These are phyloP conservation scores for Geodia barretti DNA, from an alignment of 37 sponge, comb jelly and placozoan genomes.

Conservation along the genomic window DNA sequence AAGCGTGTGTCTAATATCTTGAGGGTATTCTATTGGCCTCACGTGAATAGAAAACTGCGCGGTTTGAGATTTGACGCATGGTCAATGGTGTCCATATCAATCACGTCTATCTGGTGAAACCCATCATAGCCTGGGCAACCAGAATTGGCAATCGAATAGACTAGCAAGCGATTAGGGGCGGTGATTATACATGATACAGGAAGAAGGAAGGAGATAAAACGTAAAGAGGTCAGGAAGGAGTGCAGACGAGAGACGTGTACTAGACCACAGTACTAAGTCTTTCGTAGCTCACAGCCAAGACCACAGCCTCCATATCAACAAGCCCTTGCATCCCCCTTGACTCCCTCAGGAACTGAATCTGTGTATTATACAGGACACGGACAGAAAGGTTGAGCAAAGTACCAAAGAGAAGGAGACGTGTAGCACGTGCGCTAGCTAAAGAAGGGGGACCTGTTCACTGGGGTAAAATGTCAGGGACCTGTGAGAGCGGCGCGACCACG, in stretches of 20 bases:
- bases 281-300: conserved; percentile 98
- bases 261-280: conserved; percentile 55
- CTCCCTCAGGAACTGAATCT: conserved; percentile 23
- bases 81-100: conserved; percentile 99
- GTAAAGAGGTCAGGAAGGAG: not conserved
- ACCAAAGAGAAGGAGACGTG: no score
- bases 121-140: no score
- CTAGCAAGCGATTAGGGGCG: not conserved
- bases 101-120: conserved; percentile 91
- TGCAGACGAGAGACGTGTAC: not conserved
- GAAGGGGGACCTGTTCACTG: not conserved
- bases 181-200: not conserved
- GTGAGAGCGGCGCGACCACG: not conserved
- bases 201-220: not conserved
- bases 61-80: conserved; percentile 96
- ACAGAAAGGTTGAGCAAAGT: not conserved
- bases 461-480: not conserved
- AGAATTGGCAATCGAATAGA: no score
- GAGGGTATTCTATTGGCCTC: not conserved
- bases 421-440: no score
- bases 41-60: conserved; percentile 97
- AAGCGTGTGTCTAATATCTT: no score
- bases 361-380: not conserved
- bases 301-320: conserved; percentile 99
- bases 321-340: conserved; percentile 71